phyloP scores from a whole-genome alignment of 1,140 invertebrate species.

The Philopotamus ludificatus region DNA sequence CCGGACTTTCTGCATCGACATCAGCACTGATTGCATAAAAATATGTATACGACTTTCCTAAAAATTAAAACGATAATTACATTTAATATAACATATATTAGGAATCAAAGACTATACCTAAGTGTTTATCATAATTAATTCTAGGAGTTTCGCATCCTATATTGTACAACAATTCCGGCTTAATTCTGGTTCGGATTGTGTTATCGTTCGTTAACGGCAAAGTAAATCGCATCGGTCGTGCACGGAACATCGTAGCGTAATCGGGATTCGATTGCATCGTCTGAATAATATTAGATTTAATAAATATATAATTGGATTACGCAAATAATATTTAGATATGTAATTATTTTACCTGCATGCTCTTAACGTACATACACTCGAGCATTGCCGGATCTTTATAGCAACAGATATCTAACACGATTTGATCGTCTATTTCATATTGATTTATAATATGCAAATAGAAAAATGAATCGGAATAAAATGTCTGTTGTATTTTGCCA shows the following conservation, averaged over 20 bases:
- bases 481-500: slow-evolving; percentile 61
- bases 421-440: slow-evolving; percentile 70
- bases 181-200: slow-evolving; percentile 58
- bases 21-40: slow-evolving; percentile 89
- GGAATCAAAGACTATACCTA: slow-evolving; percentile 57
- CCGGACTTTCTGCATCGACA: slow-evolving; percentile 77
- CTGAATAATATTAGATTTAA: too few species aligned
- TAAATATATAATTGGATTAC: too few species aligned
- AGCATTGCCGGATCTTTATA: slow-evolving; percentile 80
- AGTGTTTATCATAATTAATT: slow-evolving; percentile 70
- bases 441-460: slow-evolving; percentile 89
- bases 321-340: too few species aligned
- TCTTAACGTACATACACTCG: slow-evolving; percentile 81
- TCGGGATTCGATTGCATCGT: slow-evolving; percentile 75
- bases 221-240: slow-evolving; percentile 71
- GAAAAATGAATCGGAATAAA: slow-evolving; percentile 74
- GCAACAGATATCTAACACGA: slow-evolving; percentile 79
- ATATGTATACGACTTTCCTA: slow-evolving; percentile 71
- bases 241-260: slow-evolving; percentile 76
- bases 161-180: slow-evolving; percentile 68
- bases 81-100: too few species aligned
- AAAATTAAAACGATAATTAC: slow-evolving; percentile 21
- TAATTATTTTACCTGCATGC: slow-evolving; percentile 63
- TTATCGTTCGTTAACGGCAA: slow-evolving; percentile 60
- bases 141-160: slow-evolving; percentile 82